These are phyloP conservation scores for Euura saliciscinereae DNA, from an alignment of 1,140 invertebrate genomes.

Conservation along the genomic window DNA sequence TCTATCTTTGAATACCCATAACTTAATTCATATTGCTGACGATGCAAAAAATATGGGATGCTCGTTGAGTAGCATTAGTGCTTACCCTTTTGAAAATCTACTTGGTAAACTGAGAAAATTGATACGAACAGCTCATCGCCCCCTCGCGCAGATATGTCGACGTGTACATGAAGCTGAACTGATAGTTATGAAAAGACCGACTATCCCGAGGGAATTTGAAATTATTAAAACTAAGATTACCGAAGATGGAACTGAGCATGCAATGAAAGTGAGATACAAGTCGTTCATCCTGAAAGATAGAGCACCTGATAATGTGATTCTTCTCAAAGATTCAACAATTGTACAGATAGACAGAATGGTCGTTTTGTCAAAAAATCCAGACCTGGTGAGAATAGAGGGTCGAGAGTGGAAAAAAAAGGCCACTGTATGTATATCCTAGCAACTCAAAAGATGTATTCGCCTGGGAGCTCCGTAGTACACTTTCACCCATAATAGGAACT, in stretches of 20 bases:
- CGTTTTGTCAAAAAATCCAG: neutral
- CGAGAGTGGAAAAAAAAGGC: neutral
- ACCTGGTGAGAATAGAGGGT: neutral
- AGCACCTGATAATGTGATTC: neutral
- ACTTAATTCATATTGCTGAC: neutral
- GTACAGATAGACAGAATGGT: neutral
- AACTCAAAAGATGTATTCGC: neutral
- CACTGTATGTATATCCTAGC: neutral
- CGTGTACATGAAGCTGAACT: slow-evolving; percentile 12
- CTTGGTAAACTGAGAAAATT: slow-evolving; percentile 17
- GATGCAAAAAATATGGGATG: neutral
- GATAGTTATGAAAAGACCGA: neutral
- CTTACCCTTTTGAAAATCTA: slow-evolving; percentile 23
- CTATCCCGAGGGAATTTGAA: neutral
- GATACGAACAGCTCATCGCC: slow-evolving; percentile 19
- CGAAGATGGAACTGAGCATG: neutral
- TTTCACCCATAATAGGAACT: neutral
- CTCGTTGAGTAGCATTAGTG: slow-evolving; percentile 10
- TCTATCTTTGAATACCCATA: slow-evolving; percentile 20
- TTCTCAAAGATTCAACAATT: neutral
- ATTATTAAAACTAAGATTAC: neutral
- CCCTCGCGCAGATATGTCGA: slow-evolving; percentile 21
- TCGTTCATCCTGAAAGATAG: neutral
- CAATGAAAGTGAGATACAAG: neutral
- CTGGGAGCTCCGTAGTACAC: neutral